Conservation (phyloP, 2,113 vertebrate species). For the Lophura nycthemera region DNA sequence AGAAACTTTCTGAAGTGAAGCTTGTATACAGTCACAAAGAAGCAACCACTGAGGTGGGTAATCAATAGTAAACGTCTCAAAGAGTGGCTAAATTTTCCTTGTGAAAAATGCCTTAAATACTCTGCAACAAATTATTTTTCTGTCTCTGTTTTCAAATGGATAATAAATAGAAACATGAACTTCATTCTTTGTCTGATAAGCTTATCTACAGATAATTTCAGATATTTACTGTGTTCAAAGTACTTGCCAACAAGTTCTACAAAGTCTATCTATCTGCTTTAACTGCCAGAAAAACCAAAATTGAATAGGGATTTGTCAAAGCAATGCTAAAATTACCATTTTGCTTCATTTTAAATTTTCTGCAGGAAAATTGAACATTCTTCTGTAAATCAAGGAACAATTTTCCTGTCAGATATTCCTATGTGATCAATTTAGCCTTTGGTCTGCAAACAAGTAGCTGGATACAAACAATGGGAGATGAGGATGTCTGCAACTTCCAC, state of each 20-base stretch:
- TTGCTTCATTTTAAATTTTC: background rate
- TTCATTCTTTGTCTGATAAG: background rate
- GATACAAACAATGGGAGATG: background rate
- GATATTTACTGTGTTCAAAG: background rate
- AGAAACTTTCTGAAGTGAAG: background rate
- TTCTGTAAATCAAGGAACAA: background rate
- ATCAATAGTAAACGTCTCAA: background rate
- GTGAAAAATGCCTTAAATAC: background rate
- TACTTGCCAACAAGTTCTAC: background rate
- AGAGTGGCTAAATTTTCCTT: background rate
- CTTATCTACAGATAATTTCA: background rate
- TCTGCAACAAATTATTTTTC: background rate
- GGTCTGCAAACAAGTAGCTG: background rate
- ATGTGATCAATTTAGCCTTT: background rate
- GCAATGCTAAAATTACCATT: background rate
- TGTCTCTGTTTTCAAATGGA: background rate
- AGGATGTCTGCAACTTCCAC: background rate
- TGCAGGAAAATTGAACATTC: background rate
- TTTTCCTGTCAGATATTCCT: background rate
- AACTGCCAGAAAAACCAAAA: background rate
- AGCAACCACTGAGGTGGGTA: background rate
- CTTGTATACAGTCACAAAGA: background rate
- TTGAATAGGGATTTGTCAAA: background rate
- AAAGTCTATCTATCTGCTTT: background rate
- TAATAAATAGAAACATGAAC: background rate